phyloP scores from a whole-genome alignment of 2,888 invertebrate species.

The Lasioglossum lativentre region DNA sequence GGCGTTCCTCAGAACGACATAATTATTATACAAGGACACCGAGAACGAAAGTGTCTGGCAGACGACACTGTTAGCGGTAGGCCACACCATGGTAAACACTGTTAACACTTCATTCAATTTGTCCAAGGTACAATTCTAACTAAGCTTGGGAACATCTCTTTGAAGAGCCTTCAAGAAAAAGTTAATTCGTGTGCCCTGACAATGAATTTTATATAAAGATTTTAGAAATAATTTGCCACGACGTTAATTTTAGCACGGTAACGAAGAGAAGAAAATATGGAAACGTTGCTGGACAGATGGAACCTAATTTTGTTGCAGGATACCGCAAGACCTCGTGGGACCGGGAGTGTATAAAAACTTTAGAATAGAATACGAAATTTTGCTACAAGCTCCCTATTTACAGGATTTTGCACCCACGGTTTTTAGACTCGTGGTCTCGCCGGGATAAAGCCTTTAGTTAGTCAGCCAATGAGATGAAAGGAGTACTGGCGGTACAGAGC shows the following conservation, averaged over 20 bases:
- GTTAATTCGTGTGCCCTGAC: too few relatives aligned
- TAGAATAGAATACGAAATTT: background rate
- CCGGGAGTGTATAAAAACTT: background rate
- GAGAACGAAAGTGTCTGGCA: background rate
- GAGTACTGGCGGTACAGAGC: background rate
- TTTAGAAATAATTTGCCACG: background rate
- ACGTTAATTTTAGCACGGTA: too few relatives aligned
- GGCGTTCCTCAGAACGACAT: constrained; percentile 20
- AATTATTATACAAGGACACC: background rate
- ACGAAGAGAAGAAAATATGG: background rate
- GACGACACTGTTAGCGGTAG: background rate
- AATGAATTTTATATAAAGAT: too few relatives aligned
- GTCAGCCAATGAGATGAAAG: constrained; percentile 6
- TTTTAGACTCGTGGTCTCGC: background rate
- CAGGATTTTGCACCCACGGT: constrained; percentile 2
- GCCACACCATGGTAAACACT: background rate
- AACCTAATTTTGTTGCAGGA: background rate
- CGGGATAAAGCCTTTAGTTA: constrained; percentile 2
- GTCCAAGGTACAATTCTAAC: background rate
- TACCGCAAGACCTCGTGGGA: background rate
- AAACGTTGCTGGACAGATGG: background rate
- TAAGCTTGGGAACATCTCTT: too few relatives aligned
- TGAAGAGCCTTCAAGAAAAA: too few relatives aligned
- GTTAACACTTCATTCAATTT: background rate
- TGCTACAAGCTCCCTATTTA: background rate